Conservation (phyloP, 1,140 invertebrate species). For the Polypedilum pembai region DNA sequence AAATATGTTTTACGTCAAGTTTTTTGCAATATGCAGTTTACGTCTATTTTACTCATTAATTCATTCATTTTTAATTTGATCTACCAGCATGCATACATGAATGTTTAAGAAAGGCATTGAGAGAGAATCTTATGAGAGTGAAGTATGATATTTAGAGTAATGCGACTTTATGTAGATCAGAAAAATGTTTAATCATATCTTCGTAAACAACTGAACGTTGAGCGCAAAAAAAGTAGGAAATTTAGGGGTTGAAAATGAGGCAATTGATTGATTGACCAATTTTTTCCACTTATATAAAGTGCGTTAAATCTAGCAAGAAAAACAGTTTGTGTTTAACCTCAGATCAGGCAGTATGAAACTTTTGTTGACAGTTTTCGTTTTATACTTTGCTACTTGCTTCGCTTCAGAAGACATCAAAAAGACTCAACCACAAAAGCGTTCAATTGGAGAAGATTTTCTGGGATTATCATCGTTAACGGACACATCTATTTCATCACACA, state of each 20-base stretch:
- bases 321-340: slow-evolving; percentile 1
- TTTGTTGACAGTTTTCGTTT: neutral
- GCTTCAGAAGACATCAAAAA: neutral
- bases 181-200: neutral
- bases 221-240: neutral
- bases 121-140: neutral
- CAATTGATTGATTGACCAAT: neutral
- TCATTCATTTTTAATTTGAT: neutral
- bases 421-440: neutral
- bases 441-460: neutral
- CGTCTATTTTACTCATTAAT: neutral
- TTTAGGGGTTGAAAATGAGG: neutral
- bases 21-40: neutral
- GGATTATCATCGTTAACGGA: neutral
- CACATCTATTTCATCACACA: slow-evolving; percentile 9
- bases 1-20: neutral
- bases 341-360: neutral
- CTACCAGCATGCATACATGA: neutral
- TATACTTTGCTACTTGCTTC: neutral
- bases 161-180: neutral
- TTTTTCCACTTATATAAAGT: neutral
- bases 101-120: neutral
- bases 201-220: neutral
- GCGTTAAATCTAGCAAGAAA: neutral
- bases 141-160: neutral